A percentile compares a stretch with the other conserved stretches of the same genome.
phyloP scores from a whole-genome alignment of 2,888 invertebrate genomes.

The Leucozona laternaria region DNA sequence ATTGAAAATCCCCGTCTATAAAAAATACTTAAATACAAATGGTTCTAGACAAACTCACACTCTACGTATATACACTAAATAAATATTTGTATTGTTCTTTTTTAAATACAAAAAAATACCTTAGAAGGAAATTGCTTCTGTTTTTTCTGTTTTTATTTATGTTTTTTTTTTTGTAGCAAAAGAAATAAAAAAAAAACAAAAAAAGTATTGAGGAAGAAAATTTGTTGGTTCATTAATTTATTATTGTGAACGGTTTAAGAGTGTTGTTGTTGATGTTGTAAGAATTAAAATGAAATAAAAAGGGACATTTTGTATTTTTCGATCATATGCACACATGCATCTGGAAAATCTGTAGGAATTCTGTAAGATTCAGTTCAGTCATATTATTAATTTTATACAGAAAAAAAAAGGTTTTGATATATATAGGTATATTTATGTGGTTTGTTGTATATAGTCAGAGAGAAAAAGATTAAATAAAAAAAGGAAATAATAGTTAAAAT shows the following conservation, averaged over 20 bases:
- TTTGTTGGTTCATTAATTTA: neutral
- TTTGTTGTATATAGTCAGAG: constrained; percentile 13
- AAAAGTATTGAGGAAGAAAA: constrained; percentile 24
- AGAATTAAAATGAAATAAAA: constrained; percentile 3
- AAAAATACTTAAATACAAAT: constrained; percentile 19
- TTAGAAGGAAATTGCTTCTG: constrained; percentile 70
- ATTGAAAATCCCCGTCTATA: neutral
- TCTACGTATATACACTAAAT: constrained; percentile 37
- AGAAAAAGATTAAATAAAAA: neutral
- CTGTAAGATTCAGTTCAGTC: neutral
- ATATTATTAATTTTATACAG: neutral
- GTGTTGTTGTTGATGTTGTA: constrained; percentile 5
- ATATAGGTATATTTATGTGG: too few relatives aligned
- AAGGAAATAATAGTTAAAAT: neutral
- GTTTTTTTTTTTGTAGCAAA: constrained; percentile 16
- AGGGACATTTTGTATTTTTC: neutral
- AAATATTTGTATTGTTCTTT: constrained; percentile 47
- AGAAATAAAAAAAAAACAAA: constrained; percentile 23
- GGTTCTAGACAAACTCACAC: constrained; percentile 42
- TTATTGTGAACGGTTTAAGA: neutral
- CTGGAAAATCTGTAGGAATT: constrained; percentile 10
- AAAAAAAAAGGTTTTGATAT: neutral
- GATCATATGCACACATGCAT: constrained; percentile 10
- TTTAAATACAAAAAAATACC: constrained; percentile 55
- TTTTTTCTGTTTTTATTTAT: constrained; percentile 55